These are phyloP conservation scores for Cyprinus carpio DNA, from an alignment of 2,113 vertebrate species.

Conservation along the genomic window DNA sequence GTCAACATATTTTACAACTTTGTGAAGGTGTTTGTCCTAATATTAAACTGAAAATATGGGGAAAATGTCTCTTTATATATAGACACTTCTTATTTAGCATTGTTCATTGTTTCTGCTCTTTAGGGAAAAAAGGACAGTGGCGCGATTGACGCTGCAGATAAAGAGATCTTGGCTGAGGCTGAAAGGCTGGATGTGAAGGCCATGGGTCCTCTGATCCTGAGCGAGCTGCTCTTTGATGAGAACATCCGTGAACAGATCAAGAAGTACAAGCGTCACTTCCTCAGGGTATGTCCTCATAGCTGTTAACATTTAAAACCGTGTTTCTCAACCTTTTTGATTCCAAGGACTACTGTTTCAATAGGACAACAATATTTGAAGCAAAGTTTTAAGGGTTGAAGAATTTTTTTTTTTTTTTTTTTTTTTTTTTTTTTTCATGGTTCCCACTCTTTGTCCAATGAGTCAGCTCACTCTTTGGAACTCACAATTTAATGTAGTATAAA, in stretches of 20 bases:
- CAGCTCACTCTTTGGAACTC: no score
- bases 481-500: no score
- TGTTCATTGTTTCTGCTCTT: background rate
- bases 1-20: conserved; percentile 96
- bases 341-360: background rate
- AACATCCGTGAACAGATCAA: conserved; percentile 96
- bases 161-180: conserved; percentile 95
- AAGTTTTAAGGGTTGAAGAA: no score
- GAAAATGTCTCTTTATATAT: background rate
- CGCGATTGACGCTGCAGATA: conserved; percentile 89
- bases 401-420: no score
- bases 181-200: conserved; percentile 97
- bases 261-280: conserved; percentile 96
- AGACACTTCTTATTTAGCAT: background rate
- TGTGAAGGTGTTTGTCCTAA: conserved; percentile 82
- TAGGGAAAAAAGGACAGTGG: conserved; percentile 95
- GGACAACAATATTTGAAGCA: background rate
- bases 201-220: conserved; percentile 95
- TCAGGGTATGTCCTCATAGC: conserved; percentile 80
- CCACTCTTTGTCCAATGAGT: no score
- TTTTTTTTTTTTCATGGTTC: no score
- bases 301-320: background rate
- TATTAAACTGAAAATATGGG: background rate
- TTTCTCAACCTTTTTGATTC: background rate
- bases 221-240: conserved; percentile 78